Evolutionary conservation across 2,797 vertebrate species (phyloP).

Genomic region (Hipposideros larvatus): DNA sequence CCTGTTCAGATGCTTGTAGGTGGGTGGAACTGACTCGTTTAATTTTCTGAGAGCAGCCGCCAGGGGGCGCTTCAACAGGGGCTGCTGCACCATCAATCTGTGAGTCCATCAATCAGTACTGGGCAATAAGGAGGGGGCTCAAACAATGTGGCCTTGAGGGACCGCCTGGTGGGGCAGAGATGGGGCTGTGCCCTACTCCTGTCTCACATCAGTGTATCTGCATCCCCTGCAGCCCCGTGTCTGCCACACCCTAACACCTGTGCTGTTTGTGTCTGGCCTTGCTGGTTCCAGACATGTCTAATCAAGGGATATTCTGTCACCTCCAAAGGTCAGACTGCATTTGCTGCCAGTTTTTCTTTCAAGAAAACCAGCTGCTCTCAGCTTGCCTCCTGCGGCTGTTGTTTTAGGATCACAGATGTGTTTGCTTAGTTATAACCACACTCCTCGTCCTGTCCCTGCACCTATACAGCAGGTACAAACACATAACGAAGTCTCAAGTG

Average conservation of each 20-base stretch:
- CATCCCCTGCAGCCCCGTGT: not conserved
- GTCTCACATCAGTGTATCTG: not conserved
- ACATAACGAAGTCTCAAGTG: not conserved
- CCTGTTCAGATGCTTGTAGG: not conserved
- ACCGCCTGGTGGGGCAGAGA: no score
- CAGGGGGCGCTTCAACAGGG: not conserved
- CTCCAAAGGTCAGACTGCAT: not conserved
- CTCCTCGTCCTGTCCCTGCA: no score
- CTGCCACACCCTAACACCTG: not conserved
- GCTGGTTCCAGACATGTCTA: not conserved
- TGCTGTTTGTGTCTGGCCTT: not conserved
- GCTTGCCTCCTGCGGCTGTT: not conserved
- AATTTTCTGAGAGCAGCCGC: not conserved
- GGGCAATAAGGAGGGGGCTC: not conserved
- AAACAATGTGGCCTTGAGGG: not conserved
- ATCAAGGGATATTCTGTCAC: not conserved
- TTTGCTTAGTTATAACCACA: not conserved
- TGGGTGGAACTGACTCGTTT: not conserved
- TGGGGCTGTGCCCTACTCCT: fast-evolving
- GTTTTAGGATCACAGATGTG: not conserved
- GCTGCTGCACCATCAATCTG: not conserved
- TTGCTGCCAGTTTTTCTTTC: not conserved
- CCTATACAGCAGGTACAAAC: not conserved
- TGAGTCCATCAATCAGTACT: not conserved
- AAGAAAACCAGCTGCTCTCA: conserved; percentile 16